Conservation (phyloP, 2,797 vertebrate species). For the Tokudaia muenninki region DNA sequence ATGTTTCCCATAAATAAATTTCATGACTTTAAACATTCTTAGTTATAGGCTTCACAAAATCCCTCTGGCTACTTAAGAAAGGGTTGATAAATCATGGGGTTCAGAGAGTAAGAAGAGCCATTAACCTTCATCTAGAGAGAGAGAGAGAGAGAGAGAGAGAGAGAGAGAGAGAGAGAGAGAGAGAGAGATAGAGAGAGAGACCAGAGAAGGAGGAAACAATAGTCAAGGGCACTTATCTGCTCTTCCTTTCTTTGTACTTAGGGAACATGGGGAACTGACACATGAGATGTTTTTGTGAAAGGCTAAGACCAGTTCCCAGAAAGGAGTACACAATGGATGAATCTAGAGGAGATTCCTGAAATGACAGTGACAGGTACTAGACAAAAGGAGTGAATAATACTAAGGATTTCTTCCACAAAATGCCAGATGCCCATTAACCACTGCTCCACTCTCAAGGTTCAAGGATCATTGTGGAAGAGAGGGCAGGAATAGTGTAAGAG, state of each 20-base stretch:
- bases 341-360: not conserved
- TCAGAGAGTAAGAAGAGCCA: not conserved
- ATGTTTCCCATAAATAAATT: slow-evolving; percentile 19
- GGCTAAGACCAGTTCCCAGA: not conserved
- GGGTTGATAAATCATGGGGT: not conserved
- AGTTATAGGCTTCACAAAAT: not conserved
- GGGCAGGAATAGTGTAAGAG: not conserved
- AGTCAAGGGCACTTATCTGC: not conserved
- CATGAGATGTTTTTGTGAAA: rapidly evolving
- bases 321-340: not conserved
- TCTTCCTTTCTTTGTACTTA: not conserved
- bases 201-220: not conserved
- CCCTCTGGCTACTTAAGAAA: not conserved
- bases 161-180: too few species aligned
- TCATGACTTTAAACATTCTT: not conserved
- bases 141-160: too few species aligned
- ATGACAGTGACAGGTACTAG: not conserved
- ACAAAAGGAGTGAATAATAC: not conserved
- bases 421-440: not conserved
- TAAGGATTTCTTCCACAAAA: not conserved
- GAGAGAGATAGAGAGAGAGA: too few species aligned
- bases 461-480: not conserved
- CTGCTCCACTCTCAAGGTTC: not conserved
- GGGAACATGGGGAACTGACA: not conserved
- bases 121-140: not conserved